These are phyloP conservation scores for Castor canadensis DNA, from an alignment of 2,113 vertebrate species.

Conservation along the genomic window DNA sequence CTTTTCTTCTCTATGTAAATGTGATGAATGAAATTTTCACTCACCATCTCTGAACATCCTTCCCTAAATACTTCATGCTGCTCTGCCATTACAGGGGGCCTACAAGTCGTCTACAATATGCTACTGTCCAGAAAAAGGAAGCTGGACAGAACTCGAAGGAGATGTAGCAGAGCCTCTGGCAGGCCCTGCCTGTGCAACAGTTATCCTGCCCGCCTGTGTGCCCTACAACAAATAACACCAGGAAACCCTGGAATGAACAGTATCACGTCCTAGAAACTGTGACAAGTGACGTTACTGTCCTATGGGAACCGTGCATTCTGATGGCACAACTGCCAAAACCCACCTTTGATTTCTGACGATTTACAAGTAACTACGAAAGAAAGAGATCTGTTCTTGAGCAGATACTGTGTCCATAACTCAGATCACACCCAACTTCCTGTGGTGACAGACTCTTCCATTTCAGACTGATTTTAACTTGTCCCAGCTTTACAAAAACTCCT, in stretches of 20 bases:
- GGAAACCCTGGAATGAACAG: conserved; percentile 53
- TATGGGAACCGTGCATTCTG: conserved; percentile 70
- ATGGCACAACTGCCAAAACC: conserved; percentile 69
- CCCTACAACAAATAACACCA: conserved; percentile 95
- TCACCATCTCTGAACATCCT: neutral
- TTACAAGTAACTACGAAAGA: conserved; percentile 75
- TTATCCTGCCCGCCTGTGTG: conserved; percentile 95
- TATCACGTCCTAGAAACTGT: conserved; percentile 73
- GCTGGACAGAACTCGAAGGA: conserved; percentile 98
- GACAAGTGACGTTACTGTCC: conserved; percentile 80
- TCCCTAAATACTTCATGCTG: neutral
- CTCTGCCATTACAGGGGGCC: conserved; percentile 90
- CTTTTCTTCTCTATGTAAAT: neutral
- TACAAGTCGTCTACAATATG: conserved; percentile 99
- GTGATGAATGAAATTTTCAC: neutral
- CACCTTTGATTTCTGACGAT: conserved; percentile 79
- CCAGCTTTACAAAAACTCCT: conserved; percentile 81
- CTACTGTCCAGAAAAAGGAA: conserved; percentile 98
- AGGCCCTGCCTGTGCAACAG: conserved; percentile 95
- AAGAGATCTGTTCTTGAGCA: conserved; percentile 77
- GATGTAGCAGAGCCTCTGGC: conserved; percentile 98
- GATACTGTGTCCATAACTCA: conserved; percentile 72
- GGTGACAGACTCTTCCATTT: conserved; percentile 81
- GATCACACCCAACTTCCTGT: conserved; percentile 73
- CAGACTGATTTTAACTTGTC: conserved; percentile 82